Conservation (phyloP, 2,797 vertebrate genomes). For the Liparis tanakae region DNA sequence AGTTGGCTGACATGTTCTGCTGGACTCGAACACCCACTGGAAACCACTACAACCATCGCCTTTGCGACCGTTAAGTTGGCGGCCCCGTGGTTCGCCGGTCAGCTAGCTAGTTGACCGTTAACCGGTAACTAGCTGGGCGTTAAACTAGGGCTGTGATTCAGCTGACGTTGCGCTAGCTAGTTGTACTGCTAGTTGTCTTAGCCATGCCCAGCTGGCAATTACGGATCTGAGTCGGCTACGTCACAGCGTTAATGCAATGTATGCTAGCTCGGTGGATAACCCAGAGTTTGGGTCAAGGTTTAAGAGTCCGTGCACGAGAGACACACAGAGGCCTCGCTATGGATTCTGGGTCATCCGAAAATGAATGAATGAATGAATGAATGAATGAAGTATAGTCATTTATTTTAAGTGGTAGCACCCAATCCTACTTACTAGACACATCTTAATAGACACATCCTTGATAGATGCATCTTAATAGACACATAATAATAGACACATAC, state of each 20-base stretch:
- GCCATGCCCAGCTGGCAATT: neutral
- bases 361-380: neutral
- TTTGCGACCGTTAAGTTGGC: neutral
- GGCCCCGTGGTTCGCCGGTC: rapidly evolving
- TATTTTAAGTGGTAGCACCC: neutral
- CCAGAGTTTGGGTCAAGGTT: neutral
- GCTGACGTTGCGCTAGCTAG: slow-evolving; percentile 1
- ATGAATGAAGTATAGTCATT: neutral
- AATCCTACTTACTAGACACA: neutral
- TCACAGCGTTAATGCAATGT: neutral
- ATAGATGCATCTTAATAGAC: neutral
- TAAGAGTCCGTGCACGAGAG: neutral
- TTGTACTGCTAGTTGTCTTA: neutral
- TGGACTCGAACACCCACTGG: rapidly evolving
- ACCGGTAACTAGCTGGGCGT: slow-evolving; percentile 57
- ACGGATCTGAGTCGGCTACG: neutral
- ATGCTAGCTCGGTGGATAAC: neutral
- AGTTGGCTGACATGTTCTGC: slow-evolving; percentile 29
- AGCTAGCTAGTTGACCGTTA: slow-evolving; percentile 42
- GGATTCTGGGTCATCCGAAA: neutral
- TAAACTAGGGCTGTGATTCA: neutral
- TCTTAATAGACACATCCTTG: no score
- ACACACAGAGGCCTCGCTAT: neutral
- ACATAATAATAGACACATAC: no score
- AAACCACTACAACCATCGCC: rapidly evolving